A percentile compares a stretch with the other conserved stretches of the same genome.
These are phyloP conservation scores for Mimas tiliae DNA, from an alignment of 2,888 invertebrate genomes.

Conservation along the genomic window DNA sequence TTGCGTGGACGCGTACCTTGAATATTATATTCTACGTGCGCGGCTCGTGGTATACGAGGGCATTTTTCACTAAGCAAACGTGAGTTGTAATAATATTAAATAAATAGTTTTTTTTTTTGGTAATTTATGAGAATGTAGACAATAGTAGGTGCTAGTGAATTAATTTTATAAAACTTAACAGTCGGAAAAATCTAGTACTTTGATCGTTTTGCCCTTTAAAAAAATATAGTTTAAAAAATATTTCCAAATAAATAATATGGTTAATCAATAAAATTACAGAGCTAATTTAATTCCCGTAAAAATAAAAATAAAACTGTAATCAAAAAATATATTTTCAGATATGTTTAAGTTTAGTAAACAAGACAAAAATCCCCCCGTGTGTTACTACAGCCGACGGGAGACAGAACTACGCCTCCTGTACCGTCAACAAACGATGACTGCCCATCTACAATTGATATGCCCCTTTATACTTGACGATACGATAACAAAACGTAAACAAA, in stretches of 20 bases:
- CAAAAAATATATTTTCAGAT: no score
- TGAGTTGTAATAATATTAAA: neutral
- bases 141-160: no score
- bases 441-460: conserved; percentile 57
- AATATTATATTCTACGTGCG: conserved; percentile 76
- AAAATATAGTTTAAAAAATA: no score
- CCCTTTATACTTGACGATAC: conserved; percentile 43
- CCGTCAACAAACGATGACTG: conserved; percentile 48
- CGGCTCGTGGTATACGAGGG: conserved; percentile 54
- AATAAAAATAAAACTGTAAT: no score
- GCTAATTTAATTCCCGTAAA: no score
- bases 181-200: no score
- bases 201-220: no score
- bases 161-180: no score
- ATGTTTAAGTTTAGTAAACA: no score
- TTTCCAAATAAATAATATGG: no score
- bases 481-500: conserved; percentile 6
- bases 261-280: no score
- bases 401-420: conserved; percentile 67
- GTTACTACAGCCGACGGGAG: conserved; percentile 56
- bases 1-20: conserved; percentile 72
- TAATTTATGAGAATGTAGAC: no score
- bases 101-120: neutral
- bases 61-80: conserved; percentile 58
- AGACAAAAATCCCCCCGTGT: conserved; percentile 55